Percentiles rank a stretch among this genome's conserved stretches.
These are phyloP conservation scores for Xenopus borealis DNA, from an alignment of 2,113 vertebrate genomes.

Conservation along the genomic window DNA sequence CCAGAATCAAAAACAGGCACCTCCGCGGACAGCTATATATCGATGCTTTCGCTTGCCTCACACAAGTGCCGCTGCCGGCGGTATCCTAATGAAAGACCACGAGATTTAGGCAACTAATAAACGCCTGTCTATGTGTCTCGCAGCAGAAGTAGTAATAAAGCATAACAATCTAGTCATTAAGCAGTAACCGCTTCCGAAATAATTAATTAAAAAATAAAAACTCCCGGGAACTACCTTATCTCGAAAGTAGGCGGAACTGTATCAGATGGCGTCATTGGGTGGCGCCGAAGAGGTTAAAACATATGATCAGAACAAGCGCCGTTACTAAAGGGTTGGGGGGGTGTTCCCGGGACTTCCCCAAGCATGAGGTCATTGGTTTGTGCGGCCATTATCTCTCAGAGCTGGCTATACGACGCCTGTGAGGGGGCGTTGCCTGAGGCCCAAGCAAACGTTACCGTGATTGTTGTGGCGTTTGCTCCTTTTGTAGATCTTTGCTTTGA, in stretches of 20 bases:
- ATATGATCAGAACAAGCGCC: background rate
- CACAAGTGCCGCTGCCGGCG: no score
- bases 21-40: background rate
- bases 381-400: background rate
- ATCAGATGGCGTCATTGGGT: background rate
- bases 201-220: background rate
- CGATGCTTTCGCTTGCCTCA: background rate
- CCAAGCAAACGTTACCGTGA: no score
- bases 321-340: background rate
- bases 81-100: background rate
- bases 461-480: no score
- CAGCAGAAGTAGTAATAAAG: background rate
- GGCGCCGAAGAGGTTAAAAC: slow-evolving; percentile 34
- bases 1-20: background rate
- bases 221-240: background rate
- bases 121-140: background rate
- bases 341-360: slow-evolving; percentile 17
- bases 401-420: no score
- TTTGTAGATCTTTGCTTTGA: no score
- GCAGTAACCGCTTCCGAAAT: background rate
- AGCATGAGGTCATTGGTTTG: slow-evolving; percentile 14
- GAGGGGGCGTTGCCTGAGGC: no score
- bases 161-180: background rate
- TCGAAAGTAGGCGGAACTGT: background rate
- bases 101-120: background rate